phyloP scores from a whole-genome alignment of 1,140 invertebrate species.

The Cherax destructor region DNA sequence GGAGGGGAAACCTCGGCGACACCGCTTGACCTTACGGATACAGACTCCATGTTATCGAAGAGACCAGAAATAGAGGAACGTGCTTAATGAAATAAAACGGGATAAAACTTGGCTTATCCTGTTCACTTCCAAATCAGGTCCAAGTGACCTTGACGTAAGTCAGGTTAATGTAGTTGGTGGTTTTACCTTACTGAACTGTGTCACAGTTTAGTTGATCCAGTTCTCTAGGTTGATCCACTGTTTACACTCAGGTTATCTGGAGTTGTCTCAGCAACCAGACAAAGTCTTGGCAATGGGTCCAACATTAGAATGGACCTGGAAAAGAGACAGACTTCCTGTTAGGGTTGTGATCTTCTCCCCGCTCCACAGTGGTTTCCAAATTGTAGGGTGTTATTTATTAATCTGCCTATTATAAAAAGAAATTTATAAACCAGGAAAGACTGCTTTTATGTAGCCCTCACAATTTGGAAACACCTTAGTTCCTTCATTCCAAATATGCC shows the following conservation, averaged over 20 bases:
- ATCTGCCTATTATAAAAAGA: neutral
- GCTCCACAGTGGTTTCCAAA: constrained; percentile 20
- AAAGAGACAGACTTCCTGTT: constrained; percentile 22
- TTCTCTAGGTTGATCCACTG: neutral
- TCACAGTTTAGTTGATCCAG: constrained; percentile 26
- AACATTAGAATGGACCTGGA: neutral
- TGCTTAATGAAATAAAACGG: constrained; percentile 27
- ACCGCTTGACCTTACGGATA: constrained; percentile 54
- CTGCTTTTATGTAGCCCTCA: neutral
- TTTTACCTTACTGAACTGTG: neutral
- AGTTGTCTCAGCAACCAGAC: constrained; percentile 1
- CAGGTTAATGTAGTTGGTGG: neutral
- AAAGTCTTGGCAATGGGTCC: neutral
- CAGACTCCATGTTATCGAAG: constrained; percentile 48
- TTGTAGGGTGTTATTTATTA: constrained; percentile 16
- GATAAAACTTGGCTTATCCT: neutral
- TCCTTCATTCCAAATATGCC: constrained; percentile 29
- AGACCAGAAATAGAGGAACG: constrained; percentile 64
- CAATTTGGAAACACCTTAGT: constrained; percentile 14
- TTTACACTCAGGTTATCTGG: constrained; percentile 41
- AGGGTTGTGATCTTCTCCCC: constrained; percentile 58
- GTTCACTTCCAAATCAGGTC: neutral
- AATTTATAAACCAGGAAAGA: neutral
- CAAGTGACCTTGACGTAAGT: constrained; percentile 1
- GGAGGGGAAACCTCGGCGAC: constrained; percentile 45